Evolutionary conservation across 2,113 vertebrate genomes (phyloP), one percentile per base, ranked within the genome.

Genomic region (Cariama cristata): DNA sequence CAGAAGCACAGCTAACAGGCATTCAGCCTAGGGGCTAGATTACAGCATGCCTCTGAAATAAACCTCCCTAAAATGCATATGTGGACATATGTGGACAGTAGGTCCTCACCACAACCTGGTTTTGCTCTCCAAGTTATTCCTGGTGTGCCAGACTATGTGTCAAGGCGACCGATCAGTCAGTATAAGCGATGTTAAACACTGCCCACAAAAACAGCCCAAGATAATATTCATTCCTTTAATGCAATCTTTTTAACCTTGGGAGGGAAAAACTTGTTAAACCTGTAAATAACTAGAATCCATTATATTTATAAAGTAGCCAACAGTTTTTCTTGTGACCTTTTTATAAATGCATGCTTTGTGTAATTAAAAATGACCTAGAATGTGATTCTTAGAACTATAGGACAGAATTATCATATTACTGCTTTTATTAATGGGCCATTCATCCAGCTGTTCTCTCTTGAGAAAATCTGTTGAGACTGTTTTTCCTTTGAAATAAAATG

Each of bases 341-440:
- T 79, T 40, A 77, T 67, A 90, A 86, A 76, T 73, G 71, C 35
- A 76, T 8, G 3, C 30, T 79, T 82, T 62, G 17, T 53, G 12
- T 66, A 90, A 89, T 88, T 88, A 92, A 90, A 89, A 68, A 95
- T 76, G 0, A 73, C 88, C 74, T 75, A 86, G 56, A 72, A 64
- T 60, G 44, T 30, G 30, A 82, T 88, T 90, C 79, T 82, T 92
- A 90, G 58, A 18, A 19, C 32, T 56, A 69, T 58, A 79, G 85
- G 50, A 79, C 18, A 93, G 88, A 93, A 95, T 79, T 92, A 88
- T 67, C 81, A 40, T 93, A 86, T 79, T 82, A 60, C 7, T 64
- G 14, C 42, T 73, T 32, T 86, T 86, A 86, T 79, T 92, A 92
- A 88, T 49, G 20, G 27, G 27, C 33, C 2, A 10, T 86, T 69